Evolutionary conservation across 2,797 vertebrate species (phyloP).

Genomic region (Enteromius paludinosus): DNA sequence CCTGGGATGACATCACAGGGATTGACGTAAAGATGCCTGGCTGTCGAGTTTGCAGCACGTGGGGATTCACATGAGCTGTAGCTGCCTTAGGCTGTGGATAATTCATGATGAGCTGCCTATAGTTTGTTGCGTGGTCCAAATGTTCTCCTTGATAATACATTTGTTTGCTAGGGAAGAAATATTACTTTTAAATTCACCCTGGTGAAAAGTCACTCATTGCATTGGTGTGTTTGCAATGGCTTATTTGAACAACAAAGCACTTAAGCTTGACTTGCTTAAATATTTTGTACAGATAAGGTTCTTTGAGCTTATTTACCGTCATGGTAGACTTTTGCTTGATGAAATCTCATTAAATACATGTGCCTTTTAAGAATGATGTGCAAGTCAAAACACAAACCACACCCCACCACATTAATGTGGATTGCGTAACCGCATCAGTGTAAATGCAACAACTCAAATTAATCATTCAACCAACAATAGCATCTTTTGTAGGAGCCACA

Average conservation of each 20-base stretch:
- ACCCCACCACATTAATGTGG: constrained; percentile 33
- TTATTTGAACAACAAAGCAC: constrained; percentile 5
- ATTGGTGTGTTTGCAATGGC: constrained; percentile 17
- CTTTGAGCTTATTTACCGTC: not conserved
- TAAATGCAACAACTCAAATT: constrained; percentile 13
- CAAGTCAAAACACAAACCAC: constrained; percentile 21
- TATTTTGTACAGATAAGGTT: not conserved
- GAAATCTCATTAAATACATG: constrained; percentile 31
- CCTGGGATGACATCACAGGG: constrained; percentile 71
- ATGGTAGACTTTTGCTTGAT: not conserved
- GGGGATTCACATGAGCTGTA: constrained; percentile 72
- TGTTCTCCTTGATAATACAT: not conserved
- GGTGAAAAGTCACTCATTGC: not conserved
- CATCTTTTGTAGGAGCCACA: not conserved
- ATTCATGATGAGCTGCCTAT: constrained; percentile 1
- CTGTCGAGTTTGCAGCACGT: constrained; percentile 66
- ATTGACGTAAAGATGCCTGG: constrained; percentile 66
- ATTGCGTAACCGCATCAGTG: constrained; percentile 22
- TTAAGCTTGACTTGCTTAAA: constrained; percentile 7
- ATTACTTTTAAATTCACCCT: not conserved
- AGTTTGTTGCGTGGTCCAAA: not conserved
- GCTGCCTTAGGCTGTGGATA: constrained; percentile 22
- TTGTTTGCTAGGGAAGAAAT: constrained; percentile 12
- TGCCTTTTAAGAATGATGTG: constrained; percentile 1
- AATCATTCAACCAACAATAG: not conserved